Evolutionary conservation across 2,888 invertebrate genomes (phyloP), one percentile per base, ranked within the genome.

Genomic region (Opisthograptis luteolata): DNA sequence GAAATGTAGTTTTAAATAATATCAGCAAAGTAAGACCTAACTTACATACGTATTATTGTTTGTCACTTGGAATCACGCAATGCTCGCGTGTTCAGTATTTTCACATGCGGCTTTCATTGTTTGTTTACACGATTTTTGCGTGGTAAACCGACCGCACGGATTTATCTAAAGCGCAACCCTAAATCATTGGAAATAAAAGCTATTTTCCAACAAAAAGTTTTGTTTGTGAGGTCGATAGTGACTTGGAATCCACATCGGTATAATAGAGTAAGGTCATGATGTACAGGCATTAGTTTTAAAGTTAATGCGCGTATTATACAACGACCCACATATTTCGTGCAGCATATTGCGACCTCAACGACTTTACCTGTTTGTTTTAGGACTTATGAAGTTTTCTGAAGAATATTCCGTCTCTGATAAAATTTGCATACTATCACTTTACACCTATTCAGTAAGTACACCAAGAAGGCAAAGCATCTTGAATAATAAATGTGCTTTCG

Each of bases 61-160:
- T 48, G 55, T 54, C 52, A 37, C 41, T 43, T 54, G 35, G 30
- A 39, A 52, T 52, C 63, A 61, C 61, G 63, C 55, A 36, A 58
- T 14, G 52, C 14, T 58, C 22, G 55, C 57, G 47, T 58, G 60
- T 37, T 46, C 27, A 20, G 54, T 58, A 50, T 55, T 52, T 58
- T 41, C 35, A 55, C 55, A 51, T 61, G 55, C 60, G 44, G 53
- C 54, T 48, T 60, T 57, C 56, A 55, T 56, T 58, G 55, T 37
- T 46, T 46, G 49, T 44, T 41, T 57, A 56, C 60, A 51, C 42
- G 43, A 56, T 59, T 59, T 58, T 61, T 59, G 59, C 55, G 57
- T 58, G 53, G 59, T 30, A 30, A 44, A 31, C 50, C 31, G 17
- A 55, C 55, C 51, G 35, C 48, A 49, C 37, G 40, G 50, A 57